Base-by-base conservation (phyloP, 1,140 invertebrate species). In the Drosophila aff. region DNA sequence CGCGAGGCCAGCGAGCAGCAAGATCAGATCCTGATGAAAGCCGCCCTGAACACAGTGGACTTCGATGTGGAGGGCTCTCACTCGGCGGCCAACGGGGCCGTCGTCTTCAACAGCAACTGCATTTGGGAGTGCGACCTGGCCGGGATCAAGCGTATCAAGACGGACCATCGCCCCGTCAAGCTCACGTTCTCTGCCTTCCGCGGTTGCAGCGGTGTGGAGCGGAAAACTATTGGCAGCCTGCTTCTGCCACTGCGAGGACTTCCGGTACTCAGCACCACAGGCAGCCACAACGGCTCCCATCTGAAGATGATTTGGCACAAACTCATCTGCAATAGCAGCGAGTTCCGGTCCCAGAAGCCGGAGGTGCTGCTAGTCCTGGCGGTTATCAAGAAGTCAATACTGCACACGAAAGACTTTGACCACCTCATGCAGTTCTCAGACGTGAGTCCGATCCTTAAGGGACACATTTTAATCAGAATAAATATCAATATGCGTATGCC, bases 21-120 rank as follows among this genome's bases (percentile, higher is more conserved):
- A 5, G 77, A 91, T 44, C 61, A 72, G 21, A 76, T 92, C 21
- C 44, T 89, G 4, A 76, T 92, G 77, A 92, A 81, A 31, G 91
- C 87, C 0, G 61, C 79, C 0, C 71, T 92, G 3, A 92, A 92
- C 65, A 76, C 79, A 4, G 77, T 92, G n/a, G 74, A 91, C 58
- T 92, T 92, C 52, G 86, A 92, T 43, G 76, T 92, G 8, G 81
- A 89, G 53, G 91, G 91, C 18, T 76, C 82, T 7, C 76, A 73
- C 4, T 79, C 79, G 3, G 38, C 47, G n/a, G 66, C 72, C 18
- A 33, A 71, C 5, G 75, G 80, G 53, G 64, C 79, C 2, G 76
- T 91, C 4, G 76, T 92, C 13, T 92, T 92, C 46, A 92, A 92
- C 50, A 92, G 91, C 66, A 92, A 92, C 50, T 92, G 91, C 46